phyloP scores from a whole-genome alignment of 2,113 vertebrate species.

The Ageneiosus marmoratus region DNA sequence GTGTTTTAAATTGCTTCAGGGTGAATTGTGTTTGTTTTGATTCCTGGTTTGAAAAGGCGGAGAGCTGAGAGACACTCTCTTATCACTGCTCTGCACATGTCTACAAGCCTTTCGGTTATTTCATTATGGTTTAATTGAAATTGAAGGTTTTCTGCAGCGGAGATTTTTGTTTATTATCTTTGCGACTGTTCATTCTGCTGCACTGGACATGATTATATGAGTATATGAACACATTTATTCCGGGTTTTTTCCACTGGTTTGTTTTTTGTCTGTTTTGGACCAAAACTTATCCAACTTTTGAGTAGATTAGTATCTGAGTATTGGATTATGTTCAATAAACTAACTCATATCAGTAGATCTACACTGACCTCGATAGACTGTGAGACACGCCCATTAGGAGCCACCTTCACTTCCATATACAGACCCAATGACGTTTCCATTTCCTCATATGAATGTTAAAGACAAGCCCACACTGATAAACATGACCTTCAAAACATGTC shows the following conservation, averaged over 20 bases:
- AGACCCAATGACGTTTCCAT: not conserved
- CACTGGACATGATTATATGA: not conserved
- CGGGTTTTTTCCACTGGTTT: not conserved
- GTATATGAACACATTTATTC: not conserved
- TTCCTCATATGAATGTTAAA: not conserved
- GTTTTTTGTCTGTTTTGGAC: not conserved
- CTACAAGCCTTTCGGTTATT: no score
- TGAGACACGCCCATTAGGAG: not conserved
- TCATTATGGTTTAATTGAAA: not conserved
- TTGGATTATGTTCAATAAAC: not conserved
- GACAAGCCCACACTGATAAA: not conserved
- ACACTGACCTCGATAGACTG: not conserved
- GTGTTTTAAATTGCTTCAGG: not conserved
- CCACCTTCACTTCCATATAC: not conserved
- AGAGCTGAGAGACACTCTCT: not conserved
- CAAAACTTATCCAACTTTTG: not conserved
- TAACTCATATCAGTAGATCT: not conserved
- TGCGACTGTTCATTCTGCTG: not conserved
- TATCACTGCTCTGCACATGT: not conserved
- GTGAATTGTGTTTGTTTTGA: not conserved
- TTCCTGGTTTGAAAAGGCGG: not conserved
- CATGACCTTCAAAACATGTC: not conserved
- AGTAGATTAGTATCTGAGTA: no score
- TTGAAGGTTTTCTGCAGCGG: not conserved
- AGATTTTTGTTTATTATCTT: not conserved